These are phyloP conservation scores for Zaprionus lachaisei DNA, from an alignment of 1,140 invertebrate species.

Conservation along the genomic window DNA sequence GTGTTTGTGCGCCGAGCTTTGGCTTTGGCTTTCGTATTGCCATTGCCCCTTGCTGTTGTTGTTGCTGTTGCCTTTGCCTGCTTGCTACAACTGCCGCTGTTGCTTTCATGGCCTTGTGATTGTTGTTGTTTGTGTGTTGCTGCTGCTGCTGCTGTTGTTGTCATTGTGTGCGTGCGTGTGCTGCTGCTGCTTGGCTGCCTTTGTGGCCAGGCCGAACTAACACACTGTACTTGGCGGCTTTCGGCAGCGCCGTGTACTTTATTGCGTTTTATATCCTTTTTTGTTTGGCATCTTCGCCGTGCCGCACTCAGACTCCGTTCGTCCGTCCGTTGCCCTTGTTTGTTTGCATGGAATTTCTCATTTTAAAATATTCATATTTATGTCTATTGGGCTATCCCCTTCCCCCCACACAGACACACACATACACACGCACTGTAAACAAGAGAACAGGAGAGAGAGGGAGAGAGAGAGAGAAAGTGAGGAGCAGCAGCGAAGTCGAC, in stretches of 20 bases:
- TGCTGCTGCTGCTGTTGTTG: constrained; percentile 45
- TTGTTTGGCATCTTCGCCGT: constrained; percentile 42
- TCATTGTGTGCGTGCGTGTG: constrained; percentile 57
- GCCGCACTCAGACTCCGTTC: neutral
- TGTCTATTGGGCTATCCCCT: constrained; percentile 38
- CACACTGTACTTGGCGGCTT: constrained; percentile 67
- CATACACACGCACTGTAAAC: constrained; percentile 16
- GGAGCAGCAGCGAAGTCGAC: neutral
- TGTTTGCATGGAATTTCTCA: constrained; percentile 67
- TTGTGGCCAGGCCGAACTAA: constrained; percentile 55
- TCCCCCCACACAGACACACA: constrained; percentile 2
- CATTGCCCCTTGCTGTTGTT: constrained; percentile 36
- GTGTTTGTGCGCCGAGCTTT: constrained; percentile 42
- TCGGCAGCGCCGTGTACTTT: constrained; percentile 43
- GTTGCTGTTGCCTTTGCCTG: constrained; percentile 45
- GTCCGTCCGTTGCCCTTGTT: constrained; percentile 19
- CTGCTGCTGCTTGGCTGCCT: constrained; percentile 30
- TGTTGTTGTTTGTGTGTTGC: constrained; percentile 28
- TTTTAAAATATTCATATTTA: constrained; percentile 71
- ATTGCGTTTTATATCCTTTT: constrained; percentile 65
- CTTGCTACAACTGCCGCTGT: constrained; percentile 56
- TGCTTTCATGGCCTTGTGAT: constrained; percentile 52
- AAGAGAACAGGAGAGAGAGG: neutral
- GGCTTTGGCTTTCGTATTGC: constrained; percentile 36
- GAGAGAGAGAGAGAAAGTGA: neutral